Evolutionary conservation across 2,113 vertebrate genomes (phyloP), one percentile per base, ranked within the genome.

Genomic region (Clarias gariepinus): DNA sequence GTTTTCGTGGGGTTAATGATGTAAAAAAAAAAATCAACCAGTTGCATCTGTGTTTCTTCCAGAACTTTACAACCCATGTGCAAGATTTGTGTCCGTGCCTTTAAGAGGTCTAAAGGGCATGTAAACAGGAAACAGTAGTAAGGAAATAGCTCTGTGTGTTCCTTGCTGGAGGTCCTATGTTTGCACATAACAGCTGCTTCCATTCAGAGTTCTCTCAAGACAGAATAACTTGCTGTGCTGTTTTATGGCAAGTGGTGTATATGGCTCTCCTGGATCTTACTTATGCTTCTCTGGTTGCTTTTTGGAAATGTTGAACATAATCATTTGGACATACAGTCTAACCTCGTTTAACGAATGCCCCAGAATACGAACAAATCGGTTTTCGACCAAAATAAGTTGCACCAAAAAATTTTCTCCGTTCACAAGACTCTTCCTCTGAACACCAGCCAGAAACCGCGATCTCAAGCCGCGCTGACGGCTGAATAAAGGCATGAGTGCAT

Each of bases 121-220:
- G 63, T 85, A 81, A 89, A 89, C 86, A 89, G 89, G 86, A 91
- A 87, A 81, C 66, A 19, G 81, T 60, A 60, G 76, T 63, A 80
- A 90, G 79, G 73, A 87, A 87, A 81, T 53, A 60, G 87, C 57
- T 28, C 57, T 25, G 13, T 47, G 66, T 41, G 71, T 76, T 25
- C 69, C 69, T 41, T 9, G n/a, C 58, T 47, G 55, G 53, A 2
- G 16, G 55, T 25, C 7, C 10, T 19, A 23, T 7, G 41, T 82
- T 82, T 53, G 25, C 41, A 82, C 41, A 6, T 52, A 28, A 68
- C 69, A 60, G 71, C 71, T 61, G 69, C 69, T 63, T 76, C 23
- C 83, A 84, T 76, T 84, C 21, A 47, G 23, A 18, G 25, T 30
- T 15, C 16, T 68, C 41, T 83, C 81, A 52, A 69, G 64, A 55